Evolutionary conservation across 2,797 vertebrate genomes (phyloP).

Genomic region (Alectoris magna): DNA sequence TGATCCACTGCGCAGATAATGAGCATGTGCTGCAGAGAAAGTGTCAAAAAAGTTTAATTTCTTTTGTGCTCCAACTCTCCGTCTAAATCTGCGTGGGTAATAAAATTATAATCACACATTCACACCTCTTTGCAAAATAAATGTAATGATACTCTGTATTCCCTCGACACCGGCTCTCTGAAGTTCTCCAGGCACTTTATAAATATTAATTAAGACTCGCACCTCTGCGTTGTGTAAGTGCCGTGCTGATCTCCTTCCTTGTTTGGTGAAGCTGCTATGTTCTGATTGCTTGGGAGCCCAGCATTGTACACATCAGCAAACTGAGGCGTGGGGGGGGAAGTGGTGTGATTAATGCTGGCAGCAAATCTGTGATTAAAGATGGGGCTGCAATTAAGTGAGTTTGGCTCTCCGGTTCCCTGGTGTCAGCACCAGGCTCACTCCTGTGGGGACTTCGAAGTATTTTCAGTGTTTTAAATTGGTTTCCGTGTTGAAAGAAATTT

Average conservation of each 20-base stretch:
- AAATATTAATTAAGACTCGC: conserved; percentile 30
- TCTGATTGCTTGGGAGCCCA: background rate
- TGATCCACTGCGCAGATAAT: background rate
- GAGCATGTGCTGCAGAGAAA: background rate
- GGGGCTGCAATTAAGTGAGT: background rate
- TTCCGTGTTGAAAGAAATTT: background rate
- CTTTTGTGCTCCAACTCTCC: conserved; percentile 38
- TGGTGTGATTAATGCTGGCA: background rate
- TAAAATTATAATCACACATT: conserved; percentile 43
- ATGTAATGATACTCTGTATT: conserved; percentile 37
- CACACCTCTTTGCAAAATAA: conserved; percentile 51
- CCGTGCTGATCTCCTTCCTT: background rate
- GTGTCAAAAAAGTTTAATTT: conserved; percentile 37
- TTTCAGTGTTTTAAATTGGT: background rate
- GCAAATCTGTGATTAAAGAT: background rate
- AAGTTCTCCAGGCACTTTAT: conserved; percentile 16
- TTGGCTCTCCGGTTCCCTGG: background rate
- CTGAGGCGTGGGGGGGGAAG: background rate
- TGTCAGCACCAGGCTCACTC: background rate
- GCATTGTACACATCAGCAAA: background rate
- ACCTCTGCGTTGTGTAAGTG: background rate
- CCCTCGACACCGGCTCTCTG: background rate
- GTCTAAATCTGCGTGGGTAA: conserved; percentile 34
- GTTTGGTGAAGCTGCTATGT: background rate
- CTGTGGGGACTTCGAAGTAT: background rate